Base-by-base conservation (phyloP, 2,888 invertebrate species). In the Metellina segmentata region DNA sequence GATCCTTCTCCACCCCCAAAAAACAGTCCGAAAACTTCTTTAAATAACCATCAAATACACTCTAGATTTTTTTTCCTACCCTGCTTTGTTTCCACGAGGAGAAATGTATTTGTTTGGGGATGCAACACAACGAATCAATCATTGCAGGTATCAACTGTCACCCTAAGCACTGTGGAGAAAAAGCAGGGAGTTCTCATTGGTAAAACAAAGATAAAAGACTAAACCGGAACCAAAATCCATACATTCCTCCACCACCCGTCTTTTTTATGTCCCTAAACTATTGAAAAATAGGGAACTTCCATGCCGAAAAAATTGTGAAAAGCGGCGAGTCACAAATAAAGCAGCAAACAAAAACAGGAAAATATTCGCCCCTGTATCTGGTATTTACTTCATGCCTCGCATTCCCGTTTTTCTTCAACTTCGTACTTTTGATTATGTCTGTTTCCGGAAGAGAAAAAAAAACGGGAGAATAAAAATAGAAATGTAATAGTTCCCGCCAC, bases 121-220 rank as follows among this genome's bases (percentile, higher is more conserved):
- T n/a, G 71, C 81, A 82, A 71, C 82, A 82, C 7, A 51, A 34
- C 19, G 70, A 71, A 82, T 82, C 81, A 81, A 81, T 81, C 81
- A 81, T 19, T n/a, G 19, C n/a, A 81, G 49, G 70, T 82, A 71
- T 82, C 69, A 82, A 16, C 82, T 71, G 82, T 51, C 82, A 82
- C 48, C 9, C 11, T 61, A 81, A 61, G 52, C 34, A 11, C 11
- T n/a, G 8, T 6, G 34, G 13, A 61, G 0, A 79, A 79, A 69
- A 75, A 49, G 11, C 11, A 16, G 11, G 61, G 8, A 61, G 16
- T 16, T 61, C 61, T 61, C 61, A 61, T 61, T 61, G 8, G 61
- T 61, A 61, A 61, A 61, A 61, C 61, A 61, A 61, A 61, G 61
- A 61, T 61, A 61, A 61, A 61, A 61, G 61, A 61, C 61, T 61